A percentile compares a stretch with the other conserved stretches of the same genome.
Conservation (phyloP, 2,797 vertebrate genomes). For the Hozukius guyotensis region DNA sequence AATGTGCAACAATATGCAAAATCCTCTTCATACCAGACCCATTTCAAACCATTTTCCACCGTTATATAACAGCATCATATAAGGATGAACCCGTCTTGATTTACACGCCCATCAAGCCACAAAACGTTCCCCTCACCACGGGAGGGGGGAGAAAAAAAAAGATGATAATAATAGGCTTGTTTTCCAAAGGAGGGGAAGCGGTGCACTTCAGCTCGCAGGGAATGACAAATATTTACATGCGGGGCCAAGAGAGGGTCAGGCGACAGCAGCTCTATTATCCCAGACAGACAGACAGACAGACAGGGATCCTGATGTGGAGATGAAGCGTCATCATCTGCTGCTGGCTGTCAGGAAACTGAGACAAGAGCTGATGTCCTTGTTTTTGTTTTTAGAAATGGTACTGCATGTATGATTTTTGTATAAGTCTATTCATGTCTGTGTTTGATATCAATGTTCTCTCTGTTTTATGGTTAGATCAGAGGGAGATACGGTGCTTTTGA, state of each 20-base stretch:
- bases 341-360: constrained; percentile 23
- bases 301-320: constrained; percentile 27
- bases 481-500: not conserved
- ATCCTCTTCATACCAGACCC: not conserved
- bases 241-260: constrained; percentile 47
- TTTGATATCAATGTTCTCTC: not conserved
- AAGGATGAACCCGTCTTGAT: constrained; percentile 50
- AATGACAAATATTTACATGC: constrained; percentile 81
- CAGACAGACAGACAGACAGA: not conserved
- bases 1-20: not conserved
- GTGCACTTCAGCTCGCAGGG: constrained; percentile 60
- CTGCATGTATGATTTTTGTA: not conserved
- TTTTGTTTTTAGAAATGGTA: not conserved
- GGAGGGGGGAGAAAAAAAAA: not conserved
- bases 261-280: constrained; percentile 61
- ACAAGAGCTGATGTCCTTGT: not conserved
- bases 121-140: constrained; percentile 25
- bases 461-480: not conserved
- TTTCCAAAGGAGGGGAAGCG: constrained; percentile 72
- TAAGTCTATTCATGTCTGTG: not conserved
- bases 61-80: constrained; percentile 43
- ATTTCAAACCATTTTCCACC: constrained; percentile 40
- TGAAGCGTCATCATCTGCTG: constrained; percentile 23
- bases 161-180: constrained; percentile 76
- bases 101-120: constrained; percentile 43